Evolutionary conservation across 2,888 invertebrate genomes (phyloP), one percentile per base, ranked within the genome.

Genomic region (Eilema sororculum): DNA sequence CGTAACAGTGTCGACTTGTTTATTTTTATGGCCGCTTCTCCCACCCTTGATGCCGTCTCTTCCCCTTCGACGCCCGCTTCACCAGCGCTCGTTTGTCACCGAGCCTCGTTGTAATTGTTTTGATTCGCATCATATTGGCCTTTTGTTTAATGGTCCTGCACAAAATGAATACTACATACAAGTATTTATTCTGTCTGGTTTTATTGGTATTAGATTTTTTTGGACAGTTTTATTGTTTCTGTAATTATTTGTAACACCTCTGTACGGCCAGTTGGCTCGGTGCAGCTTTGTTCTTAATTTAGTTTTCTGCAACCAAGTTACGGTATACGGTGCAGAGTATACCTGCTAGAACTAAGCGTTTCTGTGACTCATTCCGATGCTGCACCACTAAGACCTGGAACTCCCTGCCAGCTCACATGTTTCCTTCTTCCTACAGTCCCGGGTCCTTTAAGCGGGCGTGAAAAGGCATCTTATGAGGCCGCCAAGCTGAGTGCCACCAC

Each of bases 1-100:
- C 78, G 76, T 79, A 76, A 77, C 82, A 74, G 76, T 77, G 76
- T 73, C 71, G 79, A 84, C 81, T 85, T 87, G 86, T 86, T 87
- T 86, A 86, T 87, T 87, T 84, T 82, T 83, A 78, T 67, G 65
- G 68, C 70, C 58, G 46, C 65, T 25, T 46, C 62, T 58, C 65
- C 69, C 71, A 59, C 56, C 68, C 67, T 61, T 57, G 41, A 61
- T 63, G 57, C 71, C 67, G 9, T 37, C 24, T 57, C 60, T 69
- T 57, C 72, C 68, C 46, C 72, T 46, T 67, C 65, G 56, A 64
- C 67, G 63, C 68, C 73, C 67, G 57, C 64, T 71, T 66, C 58
- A n/a, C 56, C 16, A 62, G 58, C 66, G 65, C 61, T 78, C 80
- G 79, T 84, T 78, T 78, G 74, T 81, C 83, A 78, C 80, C 71